A percentile compares a stretch with the other conserved stretches of the same genome.
Conservation (phyloP, 2,888 invertebrate genomes). For the Conops quadrifasciatus region DNA sequence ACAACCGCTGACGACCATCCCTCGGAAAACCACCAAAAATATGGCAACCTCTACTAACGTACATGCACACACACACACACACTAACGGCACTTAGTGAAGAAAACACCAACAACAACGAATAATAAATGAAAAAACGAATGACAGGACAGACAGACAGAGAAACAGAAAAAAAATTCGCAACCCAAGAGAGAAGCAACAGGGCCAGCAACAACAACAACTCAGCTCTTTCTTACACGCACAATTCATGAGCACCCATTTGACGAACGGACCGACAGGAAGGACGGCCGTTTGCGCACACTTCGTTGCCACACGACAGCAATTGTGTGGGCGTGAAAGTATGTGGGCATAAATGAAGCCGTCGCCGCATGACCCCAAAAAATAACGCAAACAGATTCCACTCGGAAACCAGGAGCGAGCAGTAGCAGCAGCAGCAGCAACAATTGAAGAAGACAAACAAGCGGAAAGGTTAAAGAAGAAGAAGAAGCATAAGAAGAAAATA, state of each 20-base stretch:
- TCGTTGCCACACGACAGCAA: background rate
- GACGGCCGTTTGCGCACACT: too few relatives aligned
- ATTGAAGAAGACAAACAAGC: background rate
- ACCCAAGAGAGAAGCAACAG: background rate
- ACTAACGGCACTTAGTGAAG: background rate
- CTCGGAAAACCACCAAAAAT: too few relatives aligned
- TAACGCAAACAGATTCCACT: constrained; percentile 30
- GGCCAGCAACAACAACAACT: background rate
- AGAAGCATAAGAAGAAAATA: background rate
- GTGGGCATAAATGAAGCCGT: constrained; percentile 16
- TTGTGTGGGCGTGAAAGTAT: background rate
- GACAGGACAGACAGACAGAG: background rate
- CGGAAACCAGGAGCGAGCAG: constrained; percentile 27
- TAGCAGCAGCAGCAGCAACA: constrained; percentile 3
- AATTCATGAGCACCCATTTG: background rate
- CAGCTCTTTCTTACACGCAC: constrained; percentile 4
- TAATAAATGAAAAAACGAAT: background rate
- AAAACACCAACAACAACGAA: background rate
- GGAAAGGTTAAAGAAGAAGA: too few relatives aligned
- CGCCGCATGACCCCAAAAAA: constrained; percentile 26
- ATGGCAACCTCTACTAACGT: too few relatives aligned
- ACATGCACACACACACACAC: too few relatives aligned
- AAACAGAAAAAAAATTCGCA: constrained; percentile 4
- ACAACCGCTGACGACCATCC: too few relatives aligned
- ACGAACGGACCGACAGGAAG: background rate